Evolutionary conservation across 2,113 vertebrate species (phyloP), one percentile per base, ranked within the genome.

Genomic region (Terrapene triunguis): DNA sequence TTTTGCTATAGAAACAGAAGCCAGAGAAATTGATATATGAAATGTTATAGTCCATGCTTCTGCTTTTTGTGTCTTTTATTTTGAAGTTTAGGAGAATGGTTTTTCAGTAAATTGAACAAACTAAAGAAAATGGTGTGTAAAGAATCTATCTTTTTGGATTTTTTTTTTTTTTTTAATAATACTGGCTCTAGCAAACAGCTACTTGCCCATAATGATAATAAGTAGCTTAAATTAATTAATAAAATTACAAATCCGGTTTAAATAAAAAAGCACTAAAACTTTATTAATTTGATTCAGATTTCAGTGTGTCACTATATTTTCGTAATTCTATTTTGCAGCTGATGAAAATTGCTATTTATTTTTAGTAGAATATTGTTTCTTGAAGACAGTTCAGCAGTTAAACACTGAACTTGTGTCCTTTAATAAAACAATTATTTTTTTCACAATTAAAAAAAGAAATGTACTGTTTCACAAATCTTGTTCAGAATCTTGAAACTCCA

Each of bases 71-170:
- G 19, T 42, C 32, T 88, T 42, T 62, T 48, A 14, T 14, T 84
- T 80, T 48, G 76, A 80, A 29, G 35, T 84, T 54, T 10, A 44
- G 42, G 51, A 2, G 59, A 2, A 25, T 2, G 4, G 10, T 50
- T 35, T 22, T 69, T 91, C n/a, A 47, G 38, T 50, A 86, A 76
- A 82, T 3, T 24, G 83, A 82, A 35, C 42, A 51, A 82, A n/a
- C 48, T 38, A 50, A 91, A 57, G 32, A 5, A 44, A 87, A 42
- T 0, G 0, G 8, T 0, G 0, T 0, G 0, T 7, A 83, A 44
- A 92, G 82, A 44, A 29, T 42, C 2, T 27, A 0, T 54, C 9
- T 78, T 81, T n/a, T n/a, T 55, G 53, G 0, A 80, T 78, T 22
- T 24, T 57, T 44, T 44, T 47, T 47, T 4, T 55, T 78, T 24